phyloP scores from a whole-genome alignment of 2,888 invertebrate genomes.

The Philonicus albiceps region DNA sequence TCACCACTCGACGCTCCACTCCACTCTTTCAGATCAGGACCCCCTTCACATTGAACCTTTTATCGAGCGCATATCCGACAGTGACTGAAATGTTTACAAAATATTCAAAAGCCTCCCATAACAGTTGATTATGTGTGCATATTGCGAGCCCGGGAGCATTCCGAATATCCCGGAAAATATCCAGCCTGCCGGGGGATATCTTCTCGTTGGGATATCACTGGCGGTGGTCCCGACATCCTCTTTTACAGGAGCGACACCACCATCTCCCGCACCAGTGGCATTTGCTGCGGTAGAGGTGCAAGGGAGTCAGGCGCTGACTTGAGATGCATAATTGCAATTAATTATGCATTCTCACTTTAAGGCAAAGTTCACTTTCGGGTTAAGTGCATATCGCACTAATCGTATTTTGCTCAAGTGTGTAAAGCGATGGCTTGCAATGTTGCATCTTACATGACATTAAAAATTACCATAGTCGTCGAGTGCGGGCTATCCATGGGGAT shows the following conservation, averaged over 20 bases:
- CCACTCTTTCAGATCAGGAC: conserved; percentile 13
- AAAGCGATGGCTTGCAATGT: conserved; percentile 21
- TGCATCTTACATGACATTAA: conserved; percentile 30
- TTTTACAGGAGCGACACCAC: background rate
- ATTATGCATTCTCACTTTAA: conserved; percentile 61
- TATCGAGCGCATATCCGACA: conserved; percentile 38
- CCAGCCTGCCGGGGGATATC: background rate
- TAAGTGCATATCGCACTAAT: conserved; percentile 63
- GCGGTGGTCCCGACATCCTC: background rate
- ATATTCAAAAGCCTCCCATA: conserved; percentile 43
- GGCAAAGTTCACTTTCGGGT: conserved; percentile 55
- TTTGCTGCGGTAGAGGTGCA: background rate
- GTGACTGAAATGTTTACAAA: conserved; percentile 43
- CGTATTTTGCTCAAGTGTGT: conserved; percentile 48
- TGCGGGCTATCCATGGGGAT: background rate
- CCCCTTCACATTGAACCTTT: conserved; percentile 38
- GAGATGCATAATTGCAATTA: conserved; percentile 62
- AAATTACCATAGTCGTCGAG: background rate
- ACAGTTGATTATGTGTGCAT: conserved; percentile 40
- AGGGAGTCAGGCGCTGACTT: background rate
- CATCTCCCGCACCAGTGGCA: background rate
- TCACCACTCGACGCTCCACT: conserved; percentile 7
- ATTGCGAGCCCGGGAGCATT: conserved; percentile 4
- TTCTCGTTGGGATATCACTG: background rate
- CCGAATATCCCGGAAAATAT: background rate